A percentile compares a stretch with the other conserved stretches of the same genome.
phyloP scores from a whole-genome alignment of 2,888 invertebrate genomes.

The Sphinx pinastri region DNA sequence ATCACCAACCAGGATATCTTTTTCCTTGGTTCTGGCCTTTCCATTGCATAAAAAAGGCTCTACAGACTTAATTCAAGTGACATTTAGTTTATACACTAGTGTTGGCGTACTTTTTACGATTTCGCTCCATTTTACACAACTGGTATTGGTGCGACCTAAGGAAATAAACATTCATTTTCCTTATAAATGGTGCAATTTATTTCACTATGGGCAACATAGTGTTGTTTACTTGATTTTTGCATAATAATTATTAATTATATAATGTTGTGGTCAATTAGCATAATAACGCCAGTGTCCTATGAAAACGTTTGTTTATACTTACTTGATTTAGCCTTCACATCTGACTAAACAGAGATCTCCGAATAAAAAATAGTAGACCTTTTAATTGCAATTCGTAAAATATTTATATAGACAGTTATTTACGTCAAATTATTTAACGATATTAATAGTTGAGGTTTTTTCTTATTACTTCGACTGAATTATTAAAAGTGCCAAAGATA shows the following conservation, averaged over 20 bases:
- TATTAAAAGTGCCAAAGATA: no score
- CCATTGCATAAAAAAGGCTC: background rate
- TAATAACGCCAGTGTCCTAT: background rate
- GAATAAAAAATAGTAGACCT: no score
- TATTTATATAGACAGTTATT: no score
- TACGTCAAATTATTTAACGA: no score
- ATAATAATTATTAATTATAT: background rate
- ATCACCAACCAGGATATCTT: background rate
- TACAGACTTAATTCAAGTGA: constrained; percentile 14
- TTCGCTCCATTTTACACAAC: constrained; percentile 19
- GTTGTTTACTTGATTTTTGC: background rate
- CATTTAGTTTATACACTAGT: constrained; percentile 12
- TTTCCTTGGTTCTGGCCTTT: constrained; percentile 4
- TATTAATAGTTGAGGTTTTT: no score
- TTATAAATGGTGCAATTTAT: constrained; percentile 6
- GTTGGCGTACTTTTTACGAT: constrained; percentile 23
- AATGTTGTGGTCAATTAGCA: background rate
- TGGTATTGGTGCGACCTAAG: constrained; percentile 3
- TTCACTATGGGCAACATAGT: background rate
- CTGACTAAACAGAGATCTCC: no score
- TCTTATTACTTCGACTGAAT: no score
- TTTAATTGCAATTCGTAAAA: no score
- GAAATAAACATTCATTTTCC: constrained; percentile 22
- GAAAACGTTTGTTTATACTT: no score
- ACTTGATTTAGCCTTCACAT: no score